Evolutionary conservation across 1,140 invertebrate genomes (phyloP).

Genomic region (Carposina sasakii): DNA sequence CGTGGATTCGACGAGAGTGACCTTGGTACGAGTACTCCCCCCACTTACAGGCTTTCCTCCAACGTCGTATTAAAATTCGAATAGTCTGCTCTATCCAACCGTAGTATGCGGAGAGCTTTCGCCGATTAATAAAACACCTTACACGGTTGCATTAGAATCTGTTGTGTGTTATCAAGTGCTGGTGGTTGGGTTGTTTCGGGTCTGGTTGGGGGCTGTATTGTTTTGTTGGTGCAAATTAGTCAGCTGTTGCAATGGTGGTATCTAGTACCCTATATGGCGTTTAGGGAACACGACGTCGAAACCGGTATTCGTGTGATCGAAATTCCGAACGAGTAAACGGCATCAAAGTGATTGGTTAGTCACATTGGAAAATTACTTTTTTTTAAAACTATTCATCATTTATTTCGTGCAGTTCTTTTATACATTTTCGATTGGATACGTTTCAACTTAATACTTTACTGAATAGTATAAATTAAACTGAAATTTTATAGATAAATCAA

Average conservation of each 20-base stretch:
- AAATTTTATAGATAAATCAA: too few species aligned
- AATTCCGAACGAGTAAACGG: too few species aligned
- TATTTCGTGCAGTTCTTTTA: too few species aligned
- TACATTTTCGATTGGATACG: too few species aligned
- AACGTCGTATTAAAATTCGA: slow-evolving; percentile 54
- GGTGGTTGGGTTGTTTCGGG: slow-evolving; percentile 24
- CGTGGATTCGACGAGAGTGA: slow-evolving; percentile 57
- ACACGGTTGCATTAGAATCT: slow-evolving; percentile 27
- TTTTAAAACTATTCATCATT: too few species aligned
- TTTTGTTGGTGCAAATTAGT: slow-evolving; percentile 61
- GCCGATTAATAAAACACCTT: slow-evolving; percentile 27
- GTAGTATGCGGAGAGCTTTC: slow-evolving; percentile 41
- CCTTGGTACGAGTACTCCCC: slow-evolving; percentile 49
- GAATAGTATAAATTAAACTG: too few species aligned
- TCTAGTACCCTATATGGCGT: slow-evolving; percentile 29
- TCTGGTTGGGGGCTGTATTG: slow-evolving; percentile 32
- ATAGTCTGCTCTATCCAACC: slow-evolving; percentile 45
- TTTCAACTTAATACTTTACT: too few species aligned
- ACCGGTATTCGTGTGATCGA: too few species aligned
- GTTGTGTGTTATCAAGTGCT: slow-evolving; percentile 14
- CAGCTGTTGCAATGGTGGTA: slow-evolving; percentile 61
- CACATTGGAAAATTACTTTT: too few species aligned
- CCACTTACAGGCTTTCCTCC: slow-evolving; percentile 23
- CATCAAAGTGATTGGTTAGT: too few species aligned
- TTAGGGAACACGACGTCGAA: slow-evolving; percentile 47